A percentile compares a stretch with the other conserved stretches of the same genome.
phyloP scores from a whole-genome alignment of 2,888 invertebrate genomes.

The Pediacus dermestoides region DNA sequence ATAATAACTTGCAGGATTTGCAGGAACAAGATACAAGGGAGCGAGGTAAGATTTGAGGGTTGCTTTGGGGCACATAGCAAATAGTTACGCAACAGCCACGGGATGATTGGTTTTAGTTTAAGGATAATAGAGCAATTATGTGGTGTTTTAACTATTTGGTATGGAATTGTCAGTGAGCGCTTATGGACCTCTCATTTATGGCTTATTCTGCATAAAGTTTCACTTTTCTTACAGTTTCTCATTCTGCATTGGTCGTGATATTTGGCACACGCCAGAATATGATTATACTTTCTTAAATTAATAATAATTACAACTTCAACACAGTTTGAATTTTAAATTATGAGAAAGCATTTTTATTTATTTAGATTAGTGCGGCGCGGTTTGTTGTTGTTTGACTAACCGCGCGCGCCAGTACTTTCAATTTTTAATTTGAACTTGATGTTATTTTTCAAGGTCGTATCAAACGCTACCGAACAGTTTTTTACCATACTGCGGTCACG shows the following conservation, averaged over 20 bases:
- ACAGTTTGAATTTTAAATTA: conserved; percentile 5
- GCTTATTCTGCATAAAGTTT: conserved; percentile 12
- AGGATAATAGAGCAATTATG: too few relatives aligned
- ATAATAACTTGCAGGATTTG: conserved; percentile 59
- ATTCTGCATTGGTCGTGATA: conserved; percentile 10
- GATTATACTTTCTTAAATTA: conserved; percentile 21
- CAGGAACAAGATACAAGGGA: conserved; percentile 54
- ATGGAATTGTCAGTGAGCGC: conserved; percentile 4
- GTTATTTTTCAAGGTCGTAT: too few relatives aligned
- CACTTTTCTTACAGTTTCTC: conserved; percentile 18
- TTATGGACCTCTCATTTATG: conserved; percentile 6
- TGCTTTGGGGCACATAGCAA: too few relatives aligned
- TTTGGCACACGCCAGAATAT: conserved; percentile 22
- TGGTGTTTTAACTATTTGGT: conserved; percentile 3
- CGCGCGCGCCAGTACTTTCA: too few relatives aligned
- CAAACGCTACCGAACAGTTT: too few relatives aligned
- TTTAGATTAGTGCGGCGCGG: too few relatives aligned
- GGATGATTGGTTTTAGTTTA: too few relatives aligned
- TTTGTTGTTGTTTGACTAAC: too few relatives aligned
- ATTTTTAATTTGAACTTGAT: conserved; percentile 6
- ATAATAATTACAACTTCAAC: conserved; percentile 16
- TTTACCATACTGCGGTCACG: too few relatives aligned
- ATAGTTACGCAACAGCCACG: too few relatives aligned
- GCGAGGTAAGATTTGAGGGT: conserved; percentile 61
- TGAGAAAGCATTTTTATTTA: conserved; percentile 8